Evolutionary conservation across 1,140 invertebrate species (phyloP), one percentile per base, ranked within the genome.

Genomic region (Rhagoletis zephyria): DNA sequence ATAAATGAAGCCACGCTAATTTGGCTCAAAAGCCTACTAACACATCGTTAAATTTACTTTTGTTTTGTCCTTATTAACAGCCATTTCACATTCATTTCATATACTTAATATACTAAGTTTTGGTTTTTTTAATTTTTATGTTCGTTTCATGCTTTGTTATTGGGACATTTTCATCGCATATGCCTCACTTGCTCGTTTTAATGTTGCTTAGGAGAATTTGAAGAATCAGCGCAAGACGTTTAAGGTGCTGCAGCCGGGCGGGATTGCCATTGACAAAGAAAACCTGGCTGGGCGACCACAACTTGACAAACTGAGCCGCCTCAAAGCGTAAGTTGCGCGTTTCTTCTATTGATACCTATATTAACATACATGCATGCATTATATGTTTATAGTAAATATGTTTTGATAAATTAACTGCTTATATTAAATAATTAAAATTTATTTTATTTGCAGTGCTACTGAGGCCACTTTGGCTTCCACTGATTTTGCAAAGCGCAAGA

Each of bases 211-310:
- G 92, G 93, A 94, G 89, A 93, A 94, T 90, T 74, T 93, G n/a
- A 94, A 93, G 89, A 93, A 93, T 88, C 91, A 91, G 85, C 89
- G 95, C 90, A 95, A 95, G 93, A 94, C 94, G 67, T 92, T 95
- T 40, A 95, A 95, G 91, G 93, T 93, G 88, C 90, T 95, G 86
- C 95, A 95, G 90, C 74, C 45, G 19, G 48, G 74, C 56, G 94
- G 94, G 74, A 90, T 94, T 89, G 94, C 94, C 81, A 94, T 90
- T 61, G 94, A 95, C 89, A 95, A 95, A 90, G 95, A 95, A 91
- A 95, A 95, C 89, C 90, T 95, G 42, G 94, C 94, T 87, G 94
- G 94, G 63, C 90, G 93, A 48, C 88, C 91, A 85, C 90, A 90
- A 85, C 87, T 89, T 81, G 90, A 91, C 89, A 92, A 92, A 88